These are phyloP conservation scores for Pocota personata DNA, from an alignment of 2,888 invertebrate genomes.

Conservation along the genomic window DNA sequence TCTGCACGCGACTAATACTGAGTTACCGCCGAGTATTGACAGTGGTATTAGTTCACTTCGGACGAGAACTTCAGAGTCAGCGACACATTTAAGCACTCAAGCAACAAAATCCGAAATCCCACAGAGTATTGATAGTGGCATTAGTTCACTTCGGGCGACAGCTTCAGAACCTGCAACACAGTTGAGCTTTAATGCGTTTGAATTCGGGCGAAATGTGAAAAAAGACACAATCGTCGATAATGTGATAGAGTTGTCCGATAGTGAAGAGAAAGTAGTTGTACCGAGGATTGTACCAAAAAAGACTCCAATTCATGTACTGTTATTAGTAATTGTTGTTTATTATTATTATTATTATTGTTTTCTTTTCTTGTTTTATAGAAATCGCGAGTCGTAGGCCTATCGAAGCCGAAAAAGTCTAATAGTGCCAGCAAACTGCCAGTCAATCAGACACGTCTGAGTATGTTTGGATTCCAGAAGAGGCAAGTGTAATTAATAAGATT, in stretches of 20 bases:
- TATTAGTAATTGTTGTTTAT: neutral
- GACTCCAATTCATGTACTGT: slow-evolving; percentile 8
- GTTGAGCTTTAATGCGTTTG: neutral
- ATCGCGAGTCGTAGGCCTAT: slow-evolving; percentile 19
- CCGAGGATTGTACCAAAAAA: slow-evolving; percentile 31
- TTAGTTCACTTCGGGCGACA: slow-evolving; percentile 16
- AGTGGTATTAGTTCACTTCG: neutral
- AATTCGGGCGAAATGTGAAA: neutral
- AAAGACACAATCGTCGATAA: neutral
- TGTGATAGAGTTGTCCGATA: slow-evolving; percentile 49
- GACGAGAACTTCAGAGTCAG: neutral
- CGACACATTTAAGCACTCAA: neutral
- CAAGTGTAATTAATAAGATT: neutral
- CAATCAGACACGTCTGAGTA: slow-evolving; percentile 86
- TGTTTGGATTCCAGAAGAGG: slow-evolving; percentile 87
- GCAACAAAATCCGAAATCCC: neutral
- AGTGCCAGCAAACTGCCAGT: slow-evolving; percentile 70
- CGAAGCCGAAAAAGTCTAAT: slow-evolving; percentile 35
- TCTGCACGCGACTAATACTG: neutral
- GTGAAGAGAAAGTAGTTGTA: neutral
- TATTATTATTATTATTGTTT: too few relatives aligned
- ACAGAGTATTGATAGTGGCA: slow-evolving; percentile 39
- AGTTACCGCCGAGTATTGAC: neutral
- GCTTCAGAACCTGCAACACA: slow-evolving; percentile 28
- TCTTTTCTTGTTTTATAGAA: neutral